Evolutionary conservation across 2,797 vertebrate species (phyloP), one percentile per base, ranked within the genome.

Genomic region (Tapirus indicus): DNA sequence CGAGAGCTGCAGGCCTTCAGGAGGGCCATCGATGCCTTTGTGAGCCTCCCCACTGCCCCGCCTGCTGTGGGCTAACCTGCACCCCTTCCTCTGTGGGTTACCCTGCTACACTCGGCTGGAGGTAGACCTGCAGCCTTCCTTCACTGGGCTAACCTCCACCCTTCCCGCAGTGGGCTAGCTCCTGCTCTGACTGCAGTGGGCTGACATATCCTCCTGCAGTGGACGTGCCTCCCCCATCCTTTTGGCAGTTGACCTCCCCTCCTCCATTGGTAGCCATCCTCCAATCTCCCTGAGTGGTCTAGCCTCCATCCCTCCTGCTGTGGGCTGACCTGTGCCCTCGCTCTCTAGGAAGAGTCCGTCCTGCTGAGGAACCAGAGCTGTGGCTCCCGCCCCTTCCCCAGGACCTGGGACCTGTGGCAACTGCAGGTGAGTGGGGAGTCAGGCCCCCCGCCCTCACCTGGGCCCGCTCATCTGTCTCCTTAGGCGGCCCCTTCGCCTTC

Each of bases 1-100:
- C n/a, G 49, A 62, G 96, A 93, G 68, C 18, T 95, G 20, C 49
- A 94, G 66, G 64, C 75, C 49, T 97, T 98, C 95, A 95, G 2
- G 83, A 93, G 1, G 1, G 93, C 83, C 95, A 94, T 54, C 29
- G n/a, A 97, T 0, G 44, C 93, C 89, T 54, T 97, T 8, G 97
- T 98, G 95, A 98, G 97, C 96, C 7, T 66, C 23, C 80, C 64
- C 18, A 1, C 16, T 27, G 44, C 9, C 14, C 58, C 4, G 3
- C 35, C 7, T 29, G 2, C 66, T 44, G 23, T 17, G 85, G 25
- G 16, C 35, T 23, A 23, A 13, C 38, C 75, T 44, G 23, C 11
- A 35, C 13, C 25, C 25, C 0, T 18, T 17, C 49, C 71, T 16
- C 62, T 41, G 23, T 9, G 77, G 14, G 29, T 6, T 0, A 10